phyloP scores from a whole-genome alignment of 2,113 vertebrate species.

The Sisor rabdophorus region DNA sequence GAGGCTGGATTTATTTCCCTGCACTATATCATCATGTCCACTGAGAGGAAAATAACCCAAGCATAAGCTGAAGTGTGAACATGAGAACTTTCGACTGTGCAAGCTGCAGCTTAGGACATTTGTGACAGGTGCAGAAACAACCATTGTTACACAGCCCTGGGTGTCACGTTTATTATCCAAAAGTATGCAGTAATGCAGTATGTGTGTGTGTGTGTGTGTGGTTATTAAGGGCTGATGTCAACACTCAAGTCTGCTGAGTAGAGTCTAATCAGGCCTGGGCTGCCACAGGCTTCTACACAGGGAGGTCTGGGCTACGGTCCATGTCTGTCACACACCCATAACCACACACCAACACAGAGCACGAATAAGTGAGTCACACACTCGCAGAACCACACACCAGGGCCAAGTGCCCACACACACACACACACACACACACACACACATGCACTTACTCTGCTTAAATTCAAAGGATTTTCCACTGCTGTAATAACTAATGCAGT shows the following conservation, averaged over 20 bases:
- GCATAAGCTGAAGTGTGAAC: neutral
- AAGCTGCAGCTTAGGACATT: neutral
- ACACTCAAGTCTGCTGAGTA: conserved; percentile 42
- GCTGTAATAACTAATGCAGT: neutral
- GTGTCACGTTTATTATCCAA: conserved; percentile 44
- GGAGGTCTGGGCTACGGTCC: conserved; percentile 49
- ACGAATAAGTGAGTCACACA: conserved; percentile 15
- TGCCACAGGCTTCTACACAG: conserved; percentile 31
- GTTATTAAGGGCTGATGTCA: conserved; percentile 52
- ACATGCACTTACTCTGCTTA: neutral
- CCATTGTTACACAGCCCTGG: conserved; percentile 7
- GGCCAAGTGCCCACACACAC: neutral
- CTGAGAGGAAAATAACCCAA: neutral
- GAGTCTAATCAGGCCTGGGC: conserved; percentile 39
- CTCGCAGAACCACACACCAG: conserved; percentile 23
- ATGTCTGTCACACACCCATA: conserved; percentile 45
- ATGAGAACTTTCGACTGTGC: neutral
- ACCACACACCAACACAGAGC: conserved; percentile 20
- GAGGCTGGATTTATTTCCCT: neutral
- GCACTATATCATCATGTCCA: neutral
- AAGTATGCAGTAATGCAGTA: conserved; percentile 37
- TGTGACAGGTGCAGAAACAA: conserved; percentile 42
- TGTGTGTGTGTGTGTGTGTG: conserved; percentile 25
- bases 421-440: neutral
- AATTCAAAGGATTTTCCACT: neutral